phyloP scores from a whole-genome alignment of 2,113 vertebrate genomes.

The Burhinus bistriatus region DNA sequence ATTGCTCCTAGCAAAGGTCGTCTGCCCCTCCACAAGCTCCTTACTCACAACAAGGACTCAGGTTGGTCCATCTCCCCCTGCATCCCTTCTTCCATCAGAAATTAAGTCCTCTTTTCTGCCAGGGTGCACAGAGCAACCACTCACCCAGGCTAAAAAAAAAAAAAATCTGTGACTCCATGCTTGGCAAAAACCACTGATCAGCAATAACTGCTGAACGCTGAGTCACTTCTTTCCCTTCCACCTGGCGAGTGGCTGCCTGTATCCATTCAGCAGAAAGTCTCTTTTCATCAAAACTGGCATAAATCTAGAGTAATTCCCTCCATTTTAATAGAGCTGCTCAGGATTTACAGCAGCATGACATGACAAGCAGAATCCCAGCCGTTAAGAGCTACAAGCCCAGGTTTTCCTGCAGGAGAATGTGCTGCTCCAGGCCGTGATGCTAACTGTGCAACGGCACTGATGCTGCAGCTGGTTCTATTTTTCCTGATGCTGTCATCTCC shows the following conservation, averaged over 20 bases:
- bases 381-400: not conserved
- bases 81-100: not conserved
- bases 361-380: not conserved
- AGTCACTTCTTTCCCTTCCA: slow-evolving; percentile 61
- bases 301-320: slow-evolving; percentile 36
- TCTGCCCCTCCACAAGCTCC: not conserved
- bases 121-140: not conserved
- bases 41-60: not conserved
- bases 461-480: not conserved
- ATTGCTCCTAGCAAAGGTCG: not conserved
- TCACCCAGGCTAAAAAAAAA: not conserved
- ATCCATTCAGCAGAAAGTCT: slow-evolving; percentile 50
- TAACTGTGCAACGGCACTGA: not conserved
- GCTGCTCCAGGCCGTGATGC: not conserved
- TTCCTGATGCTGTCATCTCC: not conserved
- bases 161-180: not conserved
- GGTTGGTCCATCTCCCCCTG: not conserved
- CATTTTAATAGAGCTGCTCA: not conserved
- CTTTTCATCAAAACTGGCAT: slow-evolving; percentile 15
- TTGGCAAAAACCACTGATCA: not conserved
- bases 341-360: not conserved
- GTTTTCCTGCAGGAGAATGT: not conserved
- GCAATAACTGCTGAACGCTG: not conserved
- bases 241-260: not conserved
- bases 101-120: not conserved